Evolutionary conservation across 2,113 vertebrate species (phyloP), one percentile per base, ranked within the genome.

Genomic region (Panurus biarmicus): DNA sequence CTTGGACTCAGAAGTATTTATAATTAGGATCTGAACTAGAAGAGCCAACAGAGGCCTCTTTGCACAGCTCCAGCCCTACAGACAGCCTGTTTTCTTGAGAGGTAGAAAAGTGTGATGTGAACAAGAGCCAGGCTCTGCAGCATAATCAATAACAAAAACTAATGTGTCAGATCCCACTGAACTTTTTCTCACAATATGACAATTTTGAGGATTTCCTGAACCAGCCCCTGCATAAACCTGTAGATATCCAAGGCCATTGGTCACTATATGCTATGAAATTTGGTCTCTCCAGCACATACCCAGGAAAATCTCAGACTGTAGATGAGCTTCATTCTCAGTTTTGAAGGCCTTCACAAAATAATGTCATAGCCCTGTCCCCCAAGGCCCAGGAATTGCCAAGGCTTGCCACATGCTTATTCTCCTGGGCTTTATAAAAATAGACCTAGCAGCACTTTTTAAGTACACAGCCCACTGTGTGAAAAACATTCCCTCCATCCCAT

Each of bases 71-170:
- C 71, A 94, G 20, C 36, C 81, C 51, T 29, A 18, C 50, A 69
- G 57, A 24, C 5, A 61, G 31, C 21, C 35, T 61, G 11, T 38
- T 53, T 61, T 25, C 23, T 17, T 65, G 40, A 47, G 24, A 71
- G 20, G 16, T 35, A 11, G 14, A 65, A 36, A 7, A n/a, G 7
- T 25, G 13, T 19, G 35, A 28, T 0, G 0, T 28, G 20, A 86
- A n/a, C 2, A 2, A 62, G 17, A 71, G 67, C 48, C 65, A 75
- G 40, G 20, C 38, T 77, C 56, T 83, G 44, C 20, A 77, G 73
- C 33, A 22, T 22, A 45, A 85, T 4, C 2, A 0, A 18, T 57
- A 29, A 42, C 29, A 67, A 50, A 11, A 69, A 19, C 23, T 66
- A 31, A 12, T 0, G 3, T 35, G 10, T 36, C 40, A 56, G 25